Conservation (phyloP, 2,113 vertebrate species). For the Phylloscopus trochiloides region DNA sequence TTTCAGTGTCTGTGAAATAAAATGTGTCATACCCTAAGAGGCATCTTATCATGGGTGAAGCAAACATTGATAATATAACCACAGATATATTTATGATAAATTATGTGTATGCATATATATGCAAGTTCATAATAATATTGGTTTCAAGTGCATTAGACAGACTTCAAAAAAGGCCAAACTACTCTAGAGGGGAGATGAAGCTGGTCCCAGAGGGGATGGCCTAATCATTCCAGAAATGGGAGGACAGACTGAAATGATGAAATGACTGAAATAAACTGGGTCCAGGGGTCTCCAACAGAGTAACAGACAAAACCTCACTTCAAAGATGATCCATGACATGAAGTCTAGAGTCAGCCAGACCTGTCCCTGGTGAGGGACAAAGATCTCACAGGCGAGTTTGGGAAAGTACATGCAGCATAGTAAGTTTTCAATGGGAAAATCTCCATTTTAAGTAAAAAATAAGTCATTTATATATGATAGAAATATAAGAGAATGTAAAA, state of each 20-base stretch:
- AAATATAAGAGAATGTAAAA: background rate
- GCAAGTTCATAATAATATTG: background rate
- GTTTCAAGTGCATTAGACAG: background rate
- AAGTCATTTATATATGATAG: background rate
- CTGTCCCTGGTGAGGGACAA: background rate
- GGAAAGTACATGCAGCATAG: background rate
- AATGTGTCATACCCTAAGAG: background rate
- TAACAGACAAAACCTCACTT: background rate
- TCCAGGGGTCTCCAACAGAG: accelerated
- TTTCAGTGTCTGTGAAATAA: background rate
- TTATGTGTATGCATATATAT: background rate
- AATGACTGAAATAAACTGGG: no score
- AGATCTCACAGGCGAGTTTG: background rate
- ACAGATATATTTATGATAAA: background rate
- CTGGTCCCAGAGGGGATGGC: background rate
- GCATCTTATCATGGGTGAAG: background rate
- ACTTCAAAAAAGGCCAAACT: background rate
- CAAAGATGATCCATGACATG: background rate
- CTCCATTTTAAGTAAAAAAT: background rate
- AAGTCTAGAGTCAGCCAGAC: background rate
- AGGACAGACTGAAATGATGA: background rate
- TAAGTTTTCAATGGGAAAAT: background rate
- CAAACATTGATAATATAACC: background rate
- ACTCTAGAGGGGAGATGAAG: background rate
- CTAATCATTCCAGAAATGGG: background rate